Conservation (phyloP, 2,888 invertebrate genomes). For the Tenthredo amoena region DNA sequence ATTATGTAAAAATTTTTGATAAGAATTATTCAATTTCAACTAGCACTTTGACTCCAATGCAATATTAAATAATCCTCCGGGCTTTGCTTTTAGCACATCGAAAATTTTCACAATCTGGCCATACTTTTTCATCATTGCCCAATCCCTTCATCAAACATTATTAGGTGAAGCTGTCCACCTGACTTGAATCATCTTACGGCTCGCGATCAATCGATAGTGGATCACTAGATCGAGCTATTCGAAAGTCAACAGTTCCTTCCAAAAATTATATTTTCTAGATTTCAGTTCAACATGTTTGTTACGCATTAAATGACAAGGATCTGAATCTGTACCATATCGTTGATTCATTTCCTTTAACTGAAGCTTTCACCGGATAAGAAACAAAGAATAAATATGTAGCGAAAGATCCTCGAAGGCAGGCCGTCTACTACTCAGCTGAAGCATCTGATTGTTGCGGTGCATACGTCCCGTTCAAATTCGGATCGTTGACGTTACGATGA, state of each 20-base stretch:
- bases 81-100: background rate
- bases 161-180: conserved; percentile 91
- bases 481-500: conserved; percentile 89
- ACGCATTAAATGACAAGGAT: background rate
- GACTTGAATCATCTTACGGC: conserved; percentile 94
- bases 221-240: conserved; percentile 89
- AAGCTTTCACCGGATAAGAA: conserved; percentile 77
- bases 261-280: background rate
- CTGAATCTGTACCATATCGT: background rate
- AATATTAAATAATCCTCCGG: background rate
- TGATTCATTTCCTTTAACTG: conserved; percentile 22
- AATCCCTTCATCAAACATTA: background rate
- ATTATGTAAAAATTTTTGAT: background rate
- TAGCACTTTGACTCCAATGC: no score
- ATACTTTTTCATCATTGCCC: background rate
- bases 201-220: conserved; percentile 91
- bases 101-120: background rate
- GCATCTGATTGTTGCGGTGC: conserved; percentile 93
- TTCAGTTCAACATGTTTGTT: background rate
- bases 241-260: conserved; percentile 79
- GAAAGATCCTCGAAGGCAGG: conserved; percentile 87
- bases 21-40: no score
- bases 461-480: conserved; percentile 92
- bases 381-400: conserved; percentile 94
- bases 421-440: conserved; percentile 89